Percentiles rank a stretch among this genome's conserved stretches.
These are phyloP conservation scores for Zalophus californianus DNA, from an alignment of 2,797 vertebrate species.

Conservation along the genomic window DNA sequence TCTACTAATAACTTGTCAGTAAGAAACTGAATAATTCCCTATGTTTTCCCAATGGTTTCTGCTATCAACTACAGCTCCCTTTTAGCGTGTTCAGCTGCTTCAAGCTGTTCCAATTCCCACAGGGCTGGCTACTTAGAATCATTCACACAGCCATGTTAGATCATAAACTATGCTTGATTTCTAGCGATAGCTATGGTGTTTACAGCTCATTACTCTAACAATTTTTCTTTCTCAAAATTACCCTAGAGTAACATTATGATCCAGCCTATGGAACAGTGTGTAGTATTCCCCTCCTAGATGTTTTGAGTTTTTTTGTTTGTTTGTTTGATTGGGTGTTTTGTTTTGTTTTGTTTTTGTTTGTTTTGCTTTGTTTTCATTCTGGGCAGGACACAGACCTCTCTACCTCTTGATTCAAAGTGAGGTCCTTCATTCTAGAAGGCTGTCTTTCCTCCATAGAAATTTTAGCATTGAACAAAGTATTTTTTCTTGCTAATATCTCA, in stretches of 20 bases:
- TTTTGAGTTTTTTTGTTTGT: neutral
- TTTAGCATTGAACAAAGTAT: neutral
- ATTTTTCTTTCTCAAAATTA: neutral
- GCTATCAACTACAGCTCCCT: neutral
- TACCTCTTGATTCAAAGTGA: neutral
- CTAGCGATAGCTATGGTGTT: neutral
- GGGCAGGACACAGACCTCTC: neutral
- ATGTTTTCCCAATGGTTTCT: neutral
- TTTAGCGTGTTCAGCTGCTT: neutral
- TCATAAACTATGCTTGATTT: neutral
- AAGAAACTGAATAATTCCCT: neutral
- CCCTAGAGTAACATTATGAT: neutral
- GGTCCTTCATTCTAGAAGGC: neutral
- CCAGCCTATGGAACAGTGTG: neutral
- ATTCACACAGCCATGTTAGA: neutral
- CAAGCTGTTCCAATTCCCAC: neutral
- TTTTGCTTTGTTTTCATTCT: neutral
- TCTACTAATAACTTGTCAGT: neutral
- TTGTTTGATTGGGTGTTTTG: neutral
- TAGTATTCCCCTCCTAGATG: fast-evolving
- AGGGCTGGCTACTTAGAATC: neutral
- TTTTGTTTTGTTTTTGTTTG: neutral
- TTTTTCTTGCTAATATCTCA: neutral
- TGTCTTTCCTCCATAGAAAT: neutral
- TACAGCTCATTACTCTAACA: neutral